Percentiles rank a stretch among this genome's conserved stretches.
These are phyloP conservation scores for Solenopsis invicta DNA, from an alignment of 1,140 invertebrate genomes.

Conservation along the genomic window DNA sequence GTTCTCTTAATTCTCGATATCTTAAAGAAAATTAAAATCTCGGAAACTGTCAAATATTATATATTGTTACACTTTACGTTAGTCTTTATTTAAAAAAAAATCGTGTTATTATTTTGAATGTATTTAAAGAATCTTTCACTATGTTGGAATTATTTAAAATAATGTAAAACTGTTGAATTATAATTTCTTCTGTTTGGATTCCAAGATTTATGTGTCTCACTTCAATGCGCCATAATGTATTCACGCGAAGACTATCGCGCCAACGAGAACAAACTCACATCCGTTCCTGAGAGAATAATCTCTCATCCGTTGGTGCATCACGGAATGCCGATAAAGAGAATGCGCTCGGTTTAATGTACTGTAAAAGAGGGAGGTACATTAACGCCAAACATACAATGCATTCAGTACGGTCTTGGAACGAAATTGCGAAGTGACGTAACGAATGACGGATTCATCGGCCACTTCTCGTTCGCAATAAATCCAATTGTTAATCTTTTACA, in stretches of 20 bases:
- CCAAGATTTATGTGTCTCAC: neutral
- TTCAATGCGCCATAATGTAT: slow-evolving; percentile 2
- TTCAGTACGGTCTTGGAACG: neutral
- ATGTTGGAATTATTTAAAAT: neutral
- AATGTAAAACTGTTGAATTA: neutral
- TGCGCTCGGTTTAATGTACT: slow-evolving; percentile 38
- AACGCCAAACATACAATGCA: neutral
- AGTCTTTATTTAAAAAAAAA: neutral
- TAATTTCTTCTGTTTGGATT: neutral
- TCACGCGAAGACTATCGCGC: neutral
- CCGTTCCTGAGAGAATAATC: slow-evolving; percentile 27
- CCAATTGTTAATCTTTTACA: slow-evolving; percentile 26
- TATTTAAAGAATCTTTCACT: neutral
- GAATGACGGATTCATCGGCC: neutral
- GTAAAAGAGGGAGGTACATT: neutral
- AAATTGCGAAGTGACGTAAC: slow-evolving; percentile 40
- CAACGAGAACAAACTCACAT: slow-evolving; percentile 34
- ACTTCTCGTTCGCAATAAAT: neutral
- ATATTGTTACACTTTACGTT: neutral
- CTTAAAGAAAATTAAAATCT: slow-evolving; percentile 20
- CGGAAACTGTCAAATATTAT: neutral
- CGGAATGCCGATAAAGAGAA: slow-evolving; percentile 40
- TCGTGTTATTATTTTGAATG: neutral
- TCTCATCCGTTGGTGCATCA: slow-evolving; percentile 46
- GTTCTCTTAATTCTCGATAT: slow-evolving; percentile 9